These are phyloP conservation scores for Decapterus maruadsi DNA, from an alignment of 2,797 vertebrate species.

Conservation along the genomic window DNA sequence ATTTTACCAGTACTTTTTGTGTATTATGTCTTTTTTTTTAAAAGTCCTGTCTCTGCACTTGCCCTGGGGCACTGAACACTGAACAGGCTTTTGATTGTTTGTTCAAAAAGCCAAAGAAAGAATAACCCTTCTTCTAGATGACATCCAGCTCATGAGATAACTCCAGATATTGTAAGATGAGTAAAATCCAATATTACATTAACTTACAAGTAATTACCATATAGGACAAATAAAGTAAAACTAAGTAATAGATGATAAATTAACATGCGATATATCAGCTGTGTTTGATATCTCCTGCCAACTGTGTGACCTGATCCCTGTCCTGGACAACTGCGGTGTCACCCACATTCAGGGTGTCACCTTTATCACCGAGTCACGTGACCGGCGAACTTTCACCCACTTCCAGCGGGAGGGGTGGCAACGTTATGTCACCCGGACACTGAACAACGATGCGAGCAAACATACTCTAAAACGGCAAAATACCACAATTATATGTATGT, in stretches of 20 bases:
- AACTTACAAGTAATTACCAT: too few species aligned
- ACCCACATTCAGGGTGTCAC: slow-evolving; percentile 61
- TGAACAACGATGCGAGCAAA: too few species aligned
- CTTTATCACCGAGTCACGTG: slow-evolving; percentile 70
- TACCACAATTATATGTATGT: background rate
- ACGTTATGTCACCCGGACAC: slow-evolving; percentile 15
- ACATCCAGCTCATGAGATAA: too few species aligned
- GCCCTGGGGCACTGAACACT: background rate
- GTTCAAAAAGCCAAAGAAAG: background rate
- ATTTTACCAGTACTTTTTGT: too few species aligned
- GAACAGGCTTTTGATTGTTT: background rate
- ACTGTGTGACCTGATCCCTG: background rate
- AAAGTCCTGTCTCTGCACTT: background rate
- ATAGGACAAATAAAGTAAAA: too few species aligned
- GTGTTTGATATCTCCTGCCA: background rate
- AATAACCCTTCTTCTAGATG: background rate
- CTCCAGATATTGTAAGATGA: too few species aligned
- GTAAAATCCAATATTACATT: too few species aligned
- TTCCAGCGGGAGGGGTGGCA: slow-evolving; percentile 31
- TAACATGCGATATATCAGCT: background rate
- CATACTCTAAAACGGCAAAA: too few species aligned
- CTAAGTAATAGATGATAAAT: background rate
- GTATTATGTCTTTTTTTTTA: too few species aligned
- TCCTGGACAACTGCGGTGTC: slow-evolving; percentile 24
- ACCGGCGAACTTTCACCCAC: slow-evolving; percentile 83